Base-by-base conservation (phyloP, 2,888 invertebrate genomes). In the Melangyna quadrimaculata region DNA sequence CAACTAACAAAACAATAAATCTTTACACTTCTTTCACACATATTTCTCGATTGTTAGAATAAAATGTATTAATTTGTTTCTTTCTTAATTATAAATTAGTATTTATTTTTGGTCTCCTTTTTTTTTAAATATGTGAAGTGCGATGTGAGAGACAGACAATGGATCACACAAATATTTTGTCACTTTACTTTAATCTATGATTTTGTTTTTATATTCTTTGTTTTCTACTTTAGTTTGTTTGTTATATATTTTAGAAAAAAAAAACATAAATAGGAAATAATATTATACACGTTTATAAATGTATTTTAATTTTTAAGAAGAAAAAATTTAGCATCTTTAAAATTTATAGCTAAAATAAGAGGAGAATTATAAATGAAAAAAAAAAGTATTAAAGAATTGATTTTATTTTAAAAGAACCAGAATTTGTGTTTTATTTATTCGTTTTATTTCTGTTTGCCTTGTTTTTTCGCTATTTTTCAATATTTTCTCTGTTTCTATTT, bases 311-410 rank as follows among this genome's bases (percentile, higher is more conserved):
- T 82, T 35, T 70, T 35, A 59, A 59, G 17, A 59, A 59, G 1
- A 22, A 75, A 79, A 79, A 71, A 57, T 32, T 35, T 84, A 84
- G 79, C 59, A 72, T 69, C 37, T 84, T 72, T 84, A 72, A 67
- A 84, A 55, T 80, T 75, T 77, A 63, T 53, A 71, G 69, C 48
- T 32, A 83, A 69, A 79, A 51, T 48, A 43, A 74, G 32, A 70
- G n/a, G n/a, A 48, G 57, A 81, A 70, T 53, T 51, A 37, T 51
- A 69, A 32, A 74, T 67, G 7, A 51, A 71, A 77, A 61, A n/a
- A 82, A 83, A 78, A 78, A 84, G 80, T 84, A 84, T 84, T 84
- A 84, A 84, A 84, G 61, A 71, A 61, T 53, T 69, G 51, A 67
- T 51, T 79, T 84, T 71, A 80, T 84, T 80, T 77, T 75, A 32